phyloP scores from a whole-genome alignment of 2,888 invertebrate genomes.

The Andrena haemorrhoa region DNA sequence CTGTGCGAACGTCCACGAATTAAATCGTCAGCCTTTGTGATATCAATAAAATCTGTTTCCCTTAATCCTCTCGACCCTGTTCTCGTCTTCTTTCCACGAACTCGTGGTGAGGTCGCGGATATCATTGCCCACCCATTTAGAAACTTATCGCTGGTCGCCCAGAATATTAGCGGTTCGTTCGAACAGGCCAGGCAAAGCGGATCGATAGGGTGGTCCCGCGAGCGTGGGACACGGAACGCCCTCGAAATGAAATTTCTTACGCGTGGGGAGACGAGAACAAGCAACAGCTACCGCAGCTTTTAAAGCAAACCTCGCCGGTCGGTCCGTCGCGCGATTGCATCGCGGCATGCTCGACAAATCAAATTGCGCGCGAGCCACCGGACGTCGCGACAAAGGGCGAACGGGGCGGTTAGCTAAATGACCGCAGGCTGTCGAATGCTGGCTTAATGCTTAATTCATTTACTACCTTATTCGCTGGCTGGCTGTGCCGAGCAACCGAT shows the following conservation, averaged over 20 bases:
- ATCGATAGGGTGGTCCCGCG: constrained; percentile 10
- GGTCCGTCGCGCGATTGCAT: constrained; percentile 7
- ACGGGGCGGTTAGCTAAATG: constrained; percentile 37
- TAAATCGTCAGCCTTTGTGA: background rate
- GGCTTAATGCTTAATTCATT: constrained; percentile 11
- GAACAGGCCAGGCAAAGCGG: background rate
- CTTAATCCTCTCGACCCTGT: background rate
- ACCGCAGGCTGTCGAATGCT: constrained; percentile 17
- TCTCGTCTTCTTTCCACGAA: background rate
- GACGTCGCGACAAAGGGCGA: constrained; percentile 29
- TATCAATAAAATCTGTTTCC: background rate
- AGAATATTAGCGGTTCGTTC: background rate
- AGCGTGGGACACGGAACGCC: background rate
- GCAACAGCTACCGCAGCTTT: background rate
- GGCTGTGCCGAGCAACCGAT: background rate
- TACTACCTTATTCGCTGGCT: background rate
- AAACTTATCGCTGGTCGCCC: background rate
- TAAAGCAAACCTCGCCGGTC: background rate
- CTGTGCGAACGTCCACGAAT: background rate
- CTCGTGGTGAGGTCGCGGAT: background rate
- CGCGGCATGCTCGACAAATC: constrained; percentile 26
- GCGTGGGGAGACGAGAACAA: too few species aligned
- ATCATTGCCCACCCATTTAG: background rate
- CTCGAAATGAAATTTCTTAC: constrained; percentile 33
- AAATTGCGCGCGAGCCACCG: constrained; percentile 35